These are phyloP conservation scores for Pristionchus mayeri DNA, from an alignment of 2,888 invertebrate genomes.

Conservation along the genomic window DNA sequence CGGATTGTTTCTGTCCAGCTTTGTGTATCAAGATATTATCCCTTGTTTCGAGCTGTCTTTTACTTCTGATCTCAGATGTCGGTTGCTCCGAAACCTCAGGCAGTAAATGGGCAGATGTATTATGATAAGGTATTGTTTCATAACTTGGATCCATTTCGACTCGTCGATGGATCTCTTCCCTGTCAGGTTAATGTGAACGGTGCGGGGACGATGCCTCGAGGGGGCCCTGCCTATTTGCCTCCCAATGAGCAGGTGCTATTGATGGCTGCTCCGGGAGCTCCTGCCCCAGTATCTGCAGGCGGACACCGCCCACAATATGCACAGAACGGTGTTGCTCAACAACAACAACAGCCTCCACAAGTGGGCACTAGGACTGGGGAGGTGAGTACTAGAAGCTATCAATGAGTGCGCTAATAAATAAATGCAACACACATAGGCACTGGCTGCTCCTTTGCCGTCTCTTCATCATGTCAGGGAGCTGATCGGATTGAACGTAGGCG, in stretches of 20 bases:
- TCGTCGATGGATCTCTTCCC: neutral
- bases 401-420: no score
- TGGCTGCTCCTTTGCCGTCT: conserved; percentile 24
- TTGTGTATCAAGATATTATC: neutral
- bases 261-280: neutral
- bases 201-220: neutral
- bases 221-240: neutral
- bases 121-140: neutral
- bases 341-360: no score
- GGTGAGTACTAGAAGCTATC: neutral
- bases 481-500: conserved; percentile 55
- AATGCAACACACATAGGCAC: neutral
- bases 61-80: conserved; percentile 26
- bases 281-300: neutral
- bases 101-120: neutral
- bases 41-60: neutral
- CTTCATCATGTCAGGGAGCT: conserved; percentile 53
- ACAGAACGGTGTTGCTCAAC: neutral
- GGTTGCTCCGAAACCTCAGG: neutral
- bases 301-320: neutral
- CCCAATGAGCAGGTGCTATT: neutral
- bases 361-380: no score
- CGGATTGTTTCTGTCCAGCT: neutral
- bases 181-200: neutral
- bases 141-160: neutral